Conservation (phyloP, 2,113 vertebrate species). For the Archilochus colubris region DNA sequence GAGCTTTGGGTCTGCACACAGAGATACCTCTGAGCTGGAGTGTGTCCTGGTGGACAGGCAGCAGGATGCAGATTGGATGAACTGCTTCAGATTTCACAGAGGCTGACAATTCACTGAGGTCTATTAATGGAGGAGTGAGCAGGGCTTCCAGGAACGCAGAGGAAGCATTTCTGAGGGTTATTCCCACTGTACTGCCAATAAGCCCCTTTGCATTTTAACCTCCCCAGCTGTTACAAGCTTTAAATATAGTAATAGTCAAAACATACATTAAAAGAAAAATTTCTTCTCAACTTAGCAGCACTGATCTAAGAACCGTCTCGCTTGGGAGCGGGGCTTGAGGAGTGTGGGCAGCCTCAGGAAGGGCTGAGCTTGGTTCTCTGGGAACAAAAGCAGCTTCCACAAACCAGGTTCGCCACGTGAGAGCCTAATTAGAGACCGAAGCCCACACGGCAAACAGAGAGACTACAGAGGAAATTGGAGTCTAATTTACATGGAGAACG, state of each 20-base stretch:
- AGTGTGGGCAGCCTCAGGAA: not conserved
- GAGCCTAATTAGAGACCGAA: slow-evolving; percentile 52
- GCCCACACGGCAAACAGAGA: slow-evolving; percentile 65
- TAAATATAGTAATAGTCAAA: slow-evolving; percentile 32
- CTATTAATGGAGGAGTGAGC: not conserved
- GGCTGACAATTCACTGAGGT: not conserved
- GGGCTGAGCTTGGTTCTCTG: not conserved
- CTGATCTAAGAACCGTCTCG: not conserved
- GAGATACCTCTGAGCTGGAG: not conserved
- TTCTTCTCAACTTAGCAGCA: not conserved
- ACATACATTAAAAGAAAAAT: not conserved
- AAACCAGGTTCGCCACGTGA: slow-evolving; percentile 58
- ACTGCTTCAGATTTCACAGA: not conserved
- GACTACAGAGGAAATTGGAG: slow-evolving; percentile 66
- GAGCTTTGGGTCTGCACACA: not conserved
- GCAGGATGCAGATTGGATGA: slow-evolving; percentile 1
- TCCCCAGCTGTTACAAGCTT: not conserved
- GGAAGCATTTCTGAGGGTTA: not conserved
- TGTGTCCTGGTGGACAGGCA: not conserved
- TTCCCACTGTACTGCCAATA: not conserved
- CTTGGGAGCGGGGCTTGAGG: fast-evolving
- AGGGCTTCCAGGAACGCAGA: not conserved
- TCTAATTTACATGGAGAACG: slow-evolving; percentile 68
- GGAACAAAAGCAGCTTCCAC: slow-evolving; percentile 55
- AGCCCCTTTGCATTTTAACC: not conserved